Evolutionary conservation across 2,797 vertebrate species (phyloP).

Genomic region (Rhabdophis nuchalis): DNA sequence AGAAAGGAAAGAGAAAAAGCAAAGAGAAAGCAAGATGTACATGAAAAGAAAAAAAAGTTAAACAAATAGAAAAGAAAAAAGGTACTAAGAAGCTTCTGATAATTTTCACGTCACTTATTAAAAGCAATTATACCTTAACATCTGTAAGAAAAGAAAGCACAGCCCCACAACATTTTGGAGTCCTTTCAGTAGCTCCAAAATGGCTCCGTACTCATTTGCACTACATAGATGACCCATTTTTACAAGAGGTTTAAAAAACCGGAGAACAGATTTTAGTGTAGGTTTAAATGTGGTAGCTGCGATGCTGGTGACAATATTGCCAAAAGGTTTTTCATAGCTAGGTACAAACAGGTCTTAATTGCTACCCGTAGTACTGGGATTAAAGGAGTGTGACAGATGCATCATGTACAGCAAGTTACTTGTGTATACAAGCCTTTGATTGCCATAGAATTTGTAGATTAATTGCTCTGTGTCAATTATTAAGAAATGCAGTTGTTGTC

Average conservation of each 20-base stretch:
- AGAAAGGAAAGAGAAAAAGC: neutral
- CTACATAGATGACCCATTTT: neutral
- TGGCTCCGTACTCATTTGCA: too few species aligned
- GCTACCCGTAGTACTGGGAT: neutral
- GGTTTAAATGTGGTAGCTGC: neutral
- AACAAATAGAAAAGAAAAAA: neutral
- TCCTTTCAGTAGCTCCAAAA: too few species aligned
- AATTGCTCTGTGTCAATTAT: constrained; percentile 4
- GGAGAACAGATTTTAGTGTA: neutral
- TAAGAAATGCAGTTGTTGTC: constrained; percentile 13
- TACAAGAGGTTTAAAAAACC: neutral
- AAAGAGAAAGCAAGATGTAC: neutral
- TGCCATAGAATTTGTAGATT: constrained; percentile 10
- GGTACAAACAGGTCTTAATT: neutral
- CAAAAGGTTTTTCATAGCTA: neutral
- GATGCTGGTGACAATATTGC: neutral
- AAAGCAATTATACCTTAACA: neutral
- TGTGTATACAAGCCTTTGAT: neutral
- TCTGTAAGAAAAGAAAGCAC: too few species aligned
- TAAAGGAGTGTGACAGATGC: neutral
- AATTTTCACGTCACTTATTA: neutral
- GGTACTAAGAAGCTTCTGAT: neutral
- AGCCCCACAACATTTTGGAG: too few species aligned
- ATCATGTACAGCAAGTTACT: neutral
- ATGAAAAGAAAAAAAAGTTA: neutral